phyloP scores from a whole-genome alignment of 2,888 invertebrate species.

The Polylopha cassiicola region DNA sequence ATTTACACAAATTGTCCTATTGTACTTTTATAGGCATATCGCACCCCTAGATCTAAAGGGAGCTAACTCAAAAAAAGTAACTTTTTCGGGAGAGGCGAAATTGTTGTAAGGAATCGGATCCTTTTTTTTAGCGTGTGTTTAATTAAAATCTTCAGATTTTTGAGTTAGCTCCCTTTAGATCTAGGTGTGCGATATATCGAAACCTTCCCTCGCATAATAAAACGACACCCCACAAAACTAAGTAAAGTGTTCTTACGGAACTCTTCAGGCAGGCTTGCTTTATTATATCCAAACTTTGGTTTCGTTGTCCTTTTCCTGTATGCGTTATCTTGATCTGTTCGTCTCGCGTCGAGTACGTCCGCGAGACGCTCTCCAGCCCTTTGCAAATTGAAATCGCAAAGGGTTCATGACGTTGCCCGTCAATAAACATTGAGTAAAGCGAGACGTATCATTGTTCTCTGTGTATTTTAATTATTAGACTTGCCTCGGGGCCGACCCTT shows the following conservation, averaged over 20 bases:
- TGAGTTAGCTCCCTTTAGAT: too few relatives aligned
- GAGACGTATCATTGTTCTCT: conserved; percentile 68
- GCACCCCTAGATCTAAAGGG: too few relatives aligned
- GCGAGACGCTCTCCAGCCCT: conserved; percentile 34
- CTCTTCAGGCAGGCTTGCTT: conserved; percentile 29
- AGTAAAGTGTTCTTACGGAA: conserved; percentile 28
- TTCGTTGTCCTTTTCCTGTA: conserved; percentile 23
- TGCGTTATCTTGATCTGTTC: conserved; percentile 7
- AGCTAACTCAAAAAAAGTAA: too few relatives aligned
- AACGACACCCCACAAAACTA: conserved; percentile 30
- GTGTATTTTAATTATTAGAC: conserved; percentile 71
- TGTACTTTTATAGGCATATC: too few relatives aligned
- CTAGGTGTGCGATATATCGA: too few relatives aligned
- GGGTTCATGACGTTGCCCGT: conserved; percentile 54
- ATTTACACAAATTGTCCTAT: too few relatives aligned
- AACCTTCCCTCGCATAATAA: conserved; percentile 22
- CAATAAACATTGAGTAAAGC: conserved; percentile 66
- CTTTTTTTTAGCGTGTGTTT: too few relatives aligned
- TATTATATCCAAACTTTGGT: conserved; percentile 30
- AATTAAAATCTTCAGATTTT: too few relatives aligned
- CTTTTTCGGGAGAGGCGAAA: too few relatives aligned
- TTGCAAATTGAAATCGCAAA: conserved; percentile 67
- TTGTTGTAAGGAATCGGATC: too few relatives aligned
- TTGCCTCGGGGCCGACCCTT: conserved; percentile 47
- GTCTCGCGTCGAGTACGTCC: conserved; percentile 18